A percentile compares a stretch with the other conserved stretches of the same genome.
These are phyloP conservation scores for Saxidomus purpurata DNA, from an alignment of 1,140 invertebrate genomes.

Conservation along the genomic window DNA sequence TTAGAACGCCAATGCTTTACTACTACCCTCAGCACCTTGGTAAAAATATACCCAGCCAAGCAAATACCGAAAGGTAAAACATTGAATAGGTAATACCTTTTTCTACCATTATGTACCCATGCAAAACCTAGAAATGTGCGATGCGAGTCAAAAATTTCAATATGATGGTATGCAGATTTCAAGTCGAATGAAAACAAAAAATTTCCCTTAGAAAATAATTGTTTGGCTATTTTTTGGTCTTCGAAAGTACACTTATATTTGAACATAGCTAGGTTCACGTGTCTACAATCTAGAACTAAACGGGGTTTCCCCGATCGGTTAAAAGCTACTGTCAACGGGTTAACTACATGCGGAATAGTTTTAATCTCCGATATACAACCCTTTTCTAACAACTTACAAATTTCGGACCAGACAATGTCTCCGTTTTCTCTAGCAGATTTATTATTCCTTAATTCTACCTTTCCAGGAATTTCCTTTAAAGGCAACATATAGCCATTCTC, in stretches of 20 bases:
- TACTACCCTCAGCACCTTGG: slow-evolving; percentile 27
- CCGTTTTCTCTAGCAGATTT: background rate
- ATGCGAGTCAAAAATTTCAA: background rate
- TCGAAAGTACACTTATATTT: slow-evolving; percentile 33
- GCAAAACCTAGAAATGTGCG: background rate
- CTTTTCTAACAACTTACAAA: background rate
- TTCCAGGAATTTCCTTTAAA: background rate
- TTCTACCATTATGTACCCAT: background rate
- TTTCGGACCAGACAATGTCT: background rate
- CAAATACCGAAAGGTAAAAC: slow-evolving; percentile 9
- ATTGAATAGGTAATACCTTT: background rate
- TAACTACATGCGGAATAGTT: background rate
- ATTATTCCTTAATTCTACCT: background rate
- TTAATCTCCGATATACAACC: background rate
- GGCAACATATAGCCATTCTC: slow-evolving; percentile 16
- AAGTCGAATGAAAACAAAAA: slow-evolving; percentile 11
- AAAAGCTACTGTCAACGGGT: slow-evolving; percentile 14
- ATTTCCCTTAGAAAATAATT: background rate
- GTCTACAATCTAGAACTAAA: background rate
- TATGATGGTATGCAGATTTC: background rate
- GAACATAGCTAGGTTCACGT: background rate
- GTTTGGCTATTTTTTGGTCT: background rate
- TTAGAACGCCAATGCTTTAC: background rate
- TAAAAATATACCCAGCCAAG: background rate
- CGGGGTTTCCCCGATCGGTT: background rate